Evolutionary conservation across 2,797 vertebrate genomes (phyloP), one percentile per base, ranked within the genome.

Genomic region (Acestrorhynchus altus): DNA sequence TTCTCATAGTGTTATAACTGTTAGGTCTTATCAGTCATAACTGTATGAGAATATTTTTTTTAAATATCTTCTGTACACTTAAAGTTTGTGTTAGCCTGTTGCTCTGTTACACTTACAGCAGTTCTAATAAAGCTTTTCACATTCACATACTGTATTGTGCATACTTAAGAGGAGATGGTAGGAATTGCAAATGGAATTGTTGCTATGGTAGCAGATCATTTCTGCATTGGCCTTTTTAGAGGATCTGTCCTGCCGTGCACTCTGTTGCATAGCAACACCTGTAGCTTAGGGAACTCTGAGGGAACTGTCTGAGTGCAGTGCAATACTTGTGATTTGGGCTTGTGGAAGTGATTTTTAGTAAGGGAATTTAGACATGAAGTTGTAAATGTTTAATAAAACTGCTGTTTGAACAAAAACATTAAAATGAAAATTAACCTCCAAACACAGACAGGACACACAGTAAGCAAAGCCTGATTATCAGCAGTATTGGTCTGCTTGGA

Each of bases 231-330:
- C 68, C 66, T 80, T 72, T 79, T 78, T 72, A 71, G 56, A 77
- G 9, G 52, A 76, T 66, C 46, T 76, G 72, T 77, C 42, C 35
- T 67, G 61, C 72, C 57, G 44, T 73, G 56, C 64, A 51, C 47
- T 75, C 59, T 70, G 79, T 85, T 85, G 81, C 84, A 42, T 83
- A 67, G 81, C 76, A 83, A 81, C 81, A 77, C 70, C 77, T 78
- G 77, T 69, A 83, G 61, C n/a, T 77, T 80, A 56, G 59, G 31
- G 12, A 31, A 47, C 51, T 35, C 9, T 20, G 16, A 26, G 13
- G 63, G 31, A 65, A 28, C 8, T 28, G 24, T 40, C 46, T 31
- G n/a, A 61, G 57, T 12, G 59, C 68, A 61, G 46, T 11, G 12
- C 9, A 35, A 9, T 22, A 74, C 49, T 47, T 71, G 35, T 39